phyloP scores from a whole-genome alignment of 2,113 vertebrate genomes.

The Meriones unguiculatus region DNA sequence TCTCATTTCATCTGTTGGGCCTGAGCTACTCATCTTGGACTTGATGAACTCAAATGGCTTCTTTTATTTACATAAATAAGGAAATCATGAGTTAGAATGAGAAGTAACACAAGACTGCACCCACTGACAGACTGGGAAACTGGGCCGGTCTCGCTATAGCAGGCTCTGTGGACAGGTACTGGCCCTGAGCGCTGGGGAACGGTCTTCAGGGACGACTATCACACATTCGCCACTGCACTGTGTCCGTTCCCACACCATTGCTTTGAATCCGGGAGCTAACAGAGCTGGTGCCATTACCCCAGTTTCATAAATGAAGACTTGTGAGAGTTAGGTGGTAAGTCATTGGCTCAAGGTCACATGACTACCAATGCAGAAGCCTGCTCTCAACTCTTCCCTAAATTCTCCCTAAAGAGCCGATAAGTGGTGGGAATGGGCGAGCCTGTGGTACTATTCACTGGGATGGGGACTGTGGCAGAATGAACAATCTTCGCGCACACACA shows the following conservation, averaged over 20 bases:
- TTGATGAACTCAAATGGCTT: slow-evolving; percentile 4
- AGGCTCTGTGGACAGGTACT: not conserved
- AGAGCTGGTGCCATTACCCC: not conserved
- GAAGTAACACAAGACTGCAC: not conserved
- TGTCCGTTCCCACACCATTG: not conserved
- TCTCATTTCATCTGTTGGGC: not conserved
- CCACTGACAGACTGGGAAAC: not conserved
- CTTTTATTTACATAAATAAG: slow-evolving; percentile 28
- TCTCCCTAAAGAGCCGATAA: not conserved
- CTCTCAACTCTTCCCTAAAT: not conserved
- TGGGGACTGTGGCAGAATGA: not conserved
- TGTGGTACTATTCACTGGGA: not conserved
- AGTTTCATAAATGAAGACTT: not conserved
- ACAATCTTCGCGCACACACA: no score
- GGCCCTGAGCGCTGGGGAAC: not conserved
- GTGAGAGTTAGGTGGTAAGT: not conserved
- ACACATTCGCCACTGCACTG: not conserved
- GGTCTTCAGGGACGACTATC: not conserved
- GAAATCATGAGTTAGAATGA: slow-evolving; percentile 11
- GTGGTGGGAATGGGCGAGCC: not conserved
- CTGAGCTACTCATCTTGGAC: not conserved
- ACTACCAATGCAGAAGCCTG: not conserved
- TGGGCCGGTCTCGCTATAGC: not conserved
- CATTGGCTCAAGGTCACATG: not conserved
- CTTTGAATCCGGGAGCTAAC: not conserved